phyloP scores from a whole-genome alignment of 2,888 invertebrate genomes.

The Macropis europaea region DNA sequence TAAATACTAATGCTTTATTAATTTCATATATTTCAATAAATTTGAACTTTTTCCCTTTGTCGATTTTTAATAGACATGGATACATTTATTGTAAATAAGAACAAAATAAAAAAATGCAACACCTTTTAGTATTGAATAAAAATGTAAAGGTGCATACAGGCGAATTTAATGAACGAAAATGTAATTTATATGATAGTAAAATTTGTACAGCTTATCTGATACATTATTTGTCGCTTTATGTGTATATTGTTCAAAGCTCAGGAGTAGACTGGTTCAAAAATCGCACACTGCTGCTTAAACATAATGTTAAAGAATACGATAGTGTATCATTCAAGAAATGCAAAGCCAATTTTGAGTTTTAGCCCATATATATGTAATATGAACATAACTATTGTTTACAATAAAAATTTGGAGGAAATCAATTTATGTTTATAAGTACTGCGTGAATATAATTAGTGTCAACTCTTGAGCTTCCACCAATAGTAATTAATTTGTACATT shows the following conservation, averaged over 20 bases:
- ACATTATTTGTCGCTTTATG: not conserved
- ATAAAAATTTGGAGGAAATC: slow-evolving; percentile 1
- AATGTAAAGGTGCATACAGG: not conserved
- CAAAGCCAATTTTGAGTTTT: not conserved
- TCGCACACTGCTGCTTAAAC: not conserved
- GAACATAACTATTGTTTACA: slow-evolving; percentile 7
- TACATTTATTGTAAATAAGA: not conserved
- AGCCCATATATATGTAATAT: slow-evolving; percentile 19
- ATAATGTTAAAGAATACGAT: not conserved
- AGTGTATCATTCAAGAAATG: not conserved
- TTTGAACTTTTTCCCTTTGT: not conserved
- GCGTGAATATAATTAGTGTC: slow-evolving; percentile 5
- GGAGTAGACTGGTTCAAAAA: not conserved
- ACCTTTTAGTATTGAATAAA: not conserved
- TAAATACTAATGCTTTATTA: not conserved
- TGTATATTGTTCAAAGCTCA: not conserved
- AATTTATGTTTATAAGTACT: slow-evolving; percentile 2
- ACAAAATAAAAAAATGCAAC: not conserved
- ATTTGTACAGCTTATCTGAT: slow-evolving; percentile 1
- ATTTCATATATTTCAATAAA: not conserved
- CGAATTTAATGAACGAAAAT: not conserved
- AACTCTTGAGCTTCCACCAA: slow-evolving; percentile 1
- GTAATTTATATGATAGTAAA: slow-evolving; percentile 11
- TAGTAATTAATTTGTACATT: not conserved
- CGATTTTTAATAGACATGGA: not conserved